Evolutionary conservation across 2,888 invertebrate genomes (phyloP), one percentile per base, ranked within the genome.

Genomic region (Drosophila yooni): DNA sequence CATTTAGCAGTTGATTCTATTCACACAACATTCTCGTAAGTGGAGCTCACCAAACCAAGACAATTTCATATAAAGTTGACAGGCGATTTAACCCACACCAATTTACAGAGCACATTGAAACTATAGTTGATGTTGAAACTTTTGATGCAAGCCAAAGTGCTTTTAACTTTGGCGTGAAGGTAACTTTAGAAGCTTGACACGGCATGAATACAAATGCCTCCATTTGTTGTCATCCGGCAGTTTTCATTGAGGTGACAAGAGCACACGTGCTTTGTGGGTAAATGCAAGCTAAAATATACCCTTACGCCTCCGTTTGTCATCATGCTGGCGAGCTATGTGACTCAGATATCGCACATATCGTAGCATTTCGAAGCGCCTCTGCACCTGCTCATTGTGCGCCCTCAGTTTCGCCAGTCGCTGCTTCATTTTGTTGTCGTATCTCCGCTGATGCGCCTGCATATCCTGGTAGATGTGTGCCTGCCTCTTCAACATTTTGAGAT

Each of bases 111-210:
- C 56, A 29, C 36, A 33, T 59, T 52, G 48, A 50, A 68, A 65
- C 62, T 40, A 31, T 8, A 66, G 60, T 72, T 81, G 57, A 67
- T 72, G 66, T 58, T 34, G n/a, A 40, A 80, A 80, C 60, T 76
- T 78, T 80, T 65, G 78, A 81, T 66, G 57, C 70, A 66, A 63
- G 59, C 52, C 62, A 79, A 79, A 62, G 56, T 52, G 56, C 34
- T 66, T 67, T 72, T 38, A 60, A 76, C 64, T 70, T 64, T 50
- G 48, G 27, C 51, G 62, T 15, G 15, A 46, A 46, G 46, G 46
- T 34, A 72, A 65, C 50, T 73, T 65, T 60, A 36, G 13, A 36
- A 60, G 53, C 65, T n/a, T 66, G 31, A 74, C 69, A 68, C 75
- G 68, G 43, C 48, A 58, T 74, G 68, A 67, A 74, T 62, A 51